These are phyloP conservation scores for Zapus hudsonius DNA, from an alignment of 2,113 vertebrate species.

Conservation along the genomic window DNA sequence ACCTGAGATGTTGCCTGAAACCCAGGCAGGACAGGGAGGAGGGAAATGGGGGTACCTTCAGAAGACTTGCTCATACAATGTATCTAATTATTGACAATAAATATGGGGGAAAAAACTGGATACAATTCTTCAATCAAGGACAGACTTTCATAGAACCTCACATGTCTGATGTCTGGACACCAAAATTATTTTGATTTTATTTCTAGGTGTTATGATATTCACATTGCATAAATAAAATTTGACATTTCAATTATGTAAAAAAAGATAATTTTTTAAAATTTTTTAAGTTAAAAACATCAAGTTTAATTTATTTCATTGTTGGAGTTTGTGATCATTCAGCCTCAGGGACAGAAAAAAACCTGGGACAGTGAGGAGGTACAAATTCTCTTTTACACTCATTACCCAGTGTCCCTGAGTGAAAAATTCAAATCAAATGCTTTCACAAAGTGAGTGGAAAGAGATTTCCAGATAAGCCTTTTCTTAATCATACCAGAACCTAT, in stretches of 20 bases:
- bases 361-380: neutral
- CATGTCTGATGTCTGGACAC: neutral
- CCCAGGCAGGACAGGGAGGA: too few species aligned
- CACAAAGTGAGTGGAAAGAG: neutral
- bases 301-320: neutral
- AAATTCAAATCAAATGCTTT: constrained; percentile 8
- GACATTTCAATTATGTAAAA: constrained; percentile 14
- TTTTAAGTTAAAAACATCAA: constrained; percentile 28
- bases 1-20: too few species aligned
- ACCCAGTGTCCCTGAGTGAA: neutral
- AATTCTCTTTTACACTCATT: neutral
- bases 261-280: too few species aligned
- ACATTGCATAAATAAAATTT: constrained; percentile 10
- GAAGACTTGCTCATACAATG: too few species aligned
- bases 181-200: constrained; percentile 25
- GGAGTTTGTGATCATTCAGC: neutral
- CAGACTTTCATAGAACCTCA: neutral
- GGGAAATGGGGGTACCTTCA: too few species aligned
- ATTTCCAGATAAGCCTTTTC: neutral
- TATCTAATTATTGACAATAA: too few species aligned
- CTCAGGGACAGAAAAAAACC: neutral
- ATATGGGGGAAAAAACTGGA: neutral
- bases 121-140: neutral
- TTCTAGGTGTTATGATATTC: neutral
- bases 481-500: neutral